Evolutionary conservation across 2,797 vertebrate species (phyloP), one percentile per base, ranked within the genome.

Genomic region (Microchirus variegatus): DNA sequence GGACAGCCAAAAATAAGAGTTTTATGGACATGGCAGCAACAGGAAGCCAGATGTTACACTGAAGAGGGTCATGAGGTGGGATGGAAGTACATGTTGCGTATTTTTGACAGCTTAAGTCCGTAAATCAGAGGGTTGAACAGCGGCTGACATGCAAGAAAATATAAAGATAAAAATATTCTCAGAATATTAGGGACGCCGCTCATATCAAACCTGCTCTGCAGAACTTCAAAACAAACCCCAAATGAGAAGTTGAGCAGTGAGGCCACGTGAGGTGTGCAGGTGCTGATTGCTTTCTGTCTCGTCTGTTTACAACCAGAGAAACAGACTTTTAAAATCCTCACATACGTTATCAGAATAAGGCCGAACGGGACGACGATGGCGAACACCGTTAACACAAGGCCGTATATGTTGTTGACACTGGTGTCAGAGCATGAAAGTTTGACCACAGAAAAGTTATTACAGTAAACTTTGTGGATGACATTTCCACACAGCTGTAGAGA

Each of bases 401-500:
- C 22, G 2, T 22, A 22, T 22, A 70, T 40, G 36, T 82, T 70
- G 10, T 61, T 74, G 1, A 71, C 17, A 0, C 1, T 26, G 2
- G 67, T 66, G 16, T 77, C 73, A 12, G 49, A 60, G 18, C 85
- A 87, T 0, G 73, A 17, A 50, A 85, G 35, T n/a, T 70, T 80
- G 0, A 67, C 64, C 3, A 87, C 11, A 1, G 18, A 43, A 47
- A 69, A 77, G 18, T 75, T 82, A 0, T 63, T 22, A 59, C 86
- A 88, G 11, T 73, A 85, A 3, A 6, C 38, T 58, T 42, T 59
- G 43, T 70, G n/a, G 0, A 87, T 68, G 2, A 53, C 3, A 38
- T 78, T 83, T 2, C 76, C 60, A 67, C 84, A 61, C 19, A 52
- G 16, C 19, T 18, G 59, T 1, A 61, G 31, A 17, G 14, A 12